Conservation (phyloP, 23 tunicate species). For the Aplidium turbinatum region DNA sequence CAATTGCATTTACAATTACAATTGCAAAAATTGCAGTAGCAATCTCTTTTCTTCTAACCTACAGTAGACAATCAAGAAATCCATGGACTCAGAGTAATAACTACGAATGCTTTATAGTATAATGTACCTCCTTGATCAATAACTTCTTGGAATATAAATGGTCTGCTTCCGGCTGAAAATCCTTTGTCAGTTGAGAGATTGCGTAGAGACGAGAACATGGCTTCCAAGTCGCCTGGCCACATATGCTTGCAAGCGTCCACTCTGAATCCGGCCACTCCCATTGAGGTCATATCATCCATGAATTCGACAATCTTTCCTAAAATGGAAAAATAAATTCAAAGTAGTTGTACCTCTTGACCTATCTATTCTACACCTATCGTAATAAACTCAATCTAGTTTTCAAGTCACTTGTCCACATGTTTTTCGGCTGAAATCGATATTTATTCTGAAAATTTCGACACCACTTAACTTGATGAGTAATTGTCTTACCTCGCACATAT, state of each 20-base stretch:
- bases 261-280: conserved; percentile 48
- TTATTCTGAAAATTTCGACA: too few species aligned
- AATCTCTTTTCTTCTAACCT: neutral
- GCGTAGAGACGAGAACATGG: conserved; percentile 5
- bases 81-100: neutral
- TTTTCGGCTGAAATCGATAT: too few species aligned
- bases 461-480: too few species aligned
- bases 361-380: neutral
- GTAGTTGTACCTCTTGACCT: too few species aligned
- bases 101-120: neutral
- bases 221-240: conserved; percentile 37
- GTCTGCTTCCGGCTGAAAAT: conserved; percentile 17
- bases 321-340: neutral
- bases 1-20: neutral
- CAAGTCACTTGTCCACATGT: too few species aligned
- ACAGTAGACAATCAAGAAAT: neutral
- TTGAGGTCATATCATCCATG: conserved; percentile 41
- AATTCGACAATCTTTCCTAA: conserved; percentile 31
- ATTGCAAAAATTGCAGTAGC: neutral
- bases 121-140: conserved; percentile 43
- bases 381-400: too few species aligned
- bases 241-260: conserved; percentile 42
- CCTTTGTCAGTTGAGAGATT: conserved; percentile 27
- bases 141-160: conserved; percentile 38
- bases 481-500: conserved; percentile 84